Evolutionary conservation across 2,888 invertebrate genomes (phyloP).

Genomic region (Eubasilissa splendida): DNA sequence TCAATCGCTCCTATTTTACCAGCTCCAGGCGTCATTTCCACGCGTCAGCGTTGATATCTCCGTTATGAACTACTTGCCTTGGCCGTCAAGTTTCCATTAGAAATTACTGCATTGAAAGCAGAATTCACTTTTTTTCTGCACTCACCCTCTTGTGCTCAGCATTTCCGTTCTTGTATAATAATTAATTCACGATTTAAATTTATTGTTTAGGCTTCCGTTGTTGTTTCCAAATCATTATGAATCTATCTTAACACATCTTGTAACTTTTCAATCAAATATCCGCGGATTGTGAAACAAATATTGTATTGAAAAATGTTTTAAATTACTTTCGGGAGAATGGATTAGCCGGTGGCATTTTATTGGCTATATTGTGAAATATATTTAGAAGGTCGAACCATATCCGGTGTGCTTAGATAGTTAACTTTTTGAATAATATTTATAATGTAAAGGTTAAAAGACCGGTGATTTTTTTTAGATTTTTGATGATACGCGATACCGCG

Average conservation of each 20-base stretch:
- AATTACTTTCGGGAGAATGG: constrained; percentile 1
- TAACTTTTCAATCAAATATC: background rate
- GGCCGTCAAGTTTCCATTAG: no score
- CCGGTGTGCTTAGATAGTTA: background rate
- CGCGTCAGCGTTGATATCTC: no score
- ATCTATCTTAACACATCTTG: no score
- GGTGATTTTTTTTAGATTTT: constrained; percentile 3
- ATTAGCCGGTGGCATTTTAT: background rate
- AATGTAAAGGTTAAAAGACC: constrained; percentile 13
- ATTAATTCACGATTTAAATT: no score
- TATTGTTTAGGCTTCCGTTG: background rate
- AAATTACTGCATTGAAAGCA: no score
- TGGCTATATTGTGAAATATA: background rate
- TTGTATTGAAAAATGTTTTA: background rate
- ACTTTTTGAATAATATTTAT: background rate
- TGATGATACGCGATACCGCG: background rate
- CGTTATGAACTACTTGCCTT: no score
- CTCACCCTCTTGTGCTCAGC: no score
- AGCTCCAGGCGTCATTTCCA: no score
- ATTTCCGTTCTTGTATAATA: no score
- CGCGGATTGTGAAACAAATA: background rate
- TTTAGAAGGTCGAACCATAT: constrained; percentile 27
- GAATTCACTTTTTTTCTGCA: no score
- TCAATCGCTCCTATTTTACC: no score
- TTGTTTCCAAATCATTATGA: background rate